Evolutionary conservation across 2,113 vertebrate genomes (phyloP).

Genomic region (Thryonomys swinderianus): DNA sequence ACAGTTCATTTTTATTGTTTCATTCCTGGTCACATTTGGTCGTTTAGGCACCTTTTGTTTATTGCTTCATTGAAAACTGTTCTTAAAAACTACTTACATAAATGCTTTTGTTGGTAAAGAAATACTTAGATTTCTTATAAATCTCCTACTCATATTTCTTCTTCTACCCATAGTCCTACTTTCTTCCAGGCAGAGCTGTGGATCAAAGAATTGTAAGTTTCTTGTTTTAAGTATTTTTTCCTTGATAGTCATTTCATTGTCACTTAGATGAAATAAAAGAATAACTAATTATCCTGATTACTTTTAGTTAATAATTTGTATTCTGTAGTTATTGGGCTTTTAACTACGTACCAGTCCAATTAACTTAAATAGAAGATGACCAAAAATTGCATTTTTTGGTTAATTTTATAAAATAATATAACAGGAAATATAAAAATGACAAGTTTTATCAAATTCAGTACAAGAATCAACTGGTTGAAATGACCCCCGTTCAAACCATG

Average conservation of each 20-base stretch:
- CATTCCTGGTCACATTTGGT: constrained; percentile 36
- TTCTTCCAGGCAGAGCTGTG: constrained; percentile 96
- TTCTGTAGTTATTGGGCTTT: constrained; percentile 47
- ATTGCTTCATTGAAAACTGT: not conserved
- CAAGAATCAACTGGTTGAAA: not conserved
- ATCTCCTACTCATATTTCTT: not conserved
- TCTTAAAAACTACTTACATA: constrained; percentile 43
- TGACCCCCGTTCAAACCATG: not conserved
- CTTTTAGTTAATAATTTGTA: constrained; percentile 54
- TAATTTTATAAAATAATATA: not conserved
- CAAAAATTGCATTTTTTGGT: not conserved
- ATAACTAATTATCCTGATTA: not conserved
- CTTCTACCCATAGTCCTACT: constrained; percentile 84
- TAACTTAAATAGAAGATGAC: not conserved
- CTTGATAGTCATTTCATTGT: constrained; percentile 48
- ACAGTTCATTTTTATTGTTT: constrained; percentile 40
- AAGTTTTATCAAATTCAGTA: not conserved
- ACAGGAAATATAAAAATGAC: not conserved
- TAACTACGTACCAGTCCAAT: not conserved
- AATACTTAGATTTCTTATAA: constrained; percentile 56
- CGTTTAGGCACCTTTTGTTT: constrained; percentile 25
- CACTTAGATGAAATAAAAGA: constrained; percentile 50
- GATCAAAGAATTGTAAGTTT: constrained; percentile 98
- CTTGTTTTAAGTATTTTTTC: not conserved
- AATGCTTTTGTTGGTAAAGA: constrained; percentile 44